A percentile compares a stretch with the other conserved stretches of the same genome.
Evolutionary conservation across 2,113 vertebrate species (phyloP).

Genomic region (Marmota monax): DNA sequence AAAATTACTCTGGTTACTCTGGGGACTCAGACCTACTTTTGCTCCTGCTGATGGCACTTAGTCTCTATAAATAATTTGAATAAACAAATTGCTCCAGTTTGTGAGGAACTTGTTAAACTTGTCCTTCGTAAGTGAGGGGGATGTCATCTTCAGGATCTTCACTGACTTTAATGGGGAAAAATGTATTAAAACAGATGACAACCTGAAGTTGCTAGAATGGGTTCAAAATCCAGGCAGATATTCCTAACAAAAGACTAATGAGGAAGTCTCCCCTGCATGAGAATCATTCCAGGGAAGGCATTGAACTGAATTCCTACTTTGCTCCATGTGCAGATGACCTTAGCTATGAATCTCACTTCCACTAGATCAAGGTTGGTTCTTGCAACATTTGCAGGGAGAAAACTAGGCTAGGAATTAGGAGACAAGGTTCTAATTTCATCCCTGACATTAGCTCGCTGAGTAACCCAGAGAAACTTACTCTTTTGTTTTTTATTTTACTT

Average conservation of each 20-base stretch:
- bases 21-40: background rate
- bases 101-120: background rate
- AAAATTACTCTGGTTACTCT: slow-evolving; percentile 33
- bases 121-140: background rate
- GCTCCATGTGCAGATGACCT: background rate
- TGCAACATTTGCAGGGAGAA: background rate
- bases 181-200: background rate
- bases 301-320: slow-evolving; percentile 38
- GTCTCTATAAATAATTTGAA: slow-evolving; percentile 36
- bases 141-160: background rate
- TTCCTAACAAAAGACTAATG: background rate
- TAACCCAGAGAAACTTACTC: background rate
- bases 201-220: background rate
- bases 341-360: background rate
- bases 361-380: background rate
- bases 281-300: background rate
- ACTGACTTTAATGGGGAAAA: background rate
- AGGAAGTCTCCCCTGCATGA: background rate
- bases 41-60: background rate
- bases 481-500: background rate
- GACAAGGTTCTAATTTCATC: background rate
- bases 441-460: background rate
- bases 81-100: slow-evolving; percentile 5
- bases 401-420: background rate
- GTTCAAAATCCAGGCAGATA: slow-evolving; percentile 34